Evolutionary conservation across 1,140 invertebrate species (phyloP).

Genomic region (Drosophila quadrilineata): DNA sequence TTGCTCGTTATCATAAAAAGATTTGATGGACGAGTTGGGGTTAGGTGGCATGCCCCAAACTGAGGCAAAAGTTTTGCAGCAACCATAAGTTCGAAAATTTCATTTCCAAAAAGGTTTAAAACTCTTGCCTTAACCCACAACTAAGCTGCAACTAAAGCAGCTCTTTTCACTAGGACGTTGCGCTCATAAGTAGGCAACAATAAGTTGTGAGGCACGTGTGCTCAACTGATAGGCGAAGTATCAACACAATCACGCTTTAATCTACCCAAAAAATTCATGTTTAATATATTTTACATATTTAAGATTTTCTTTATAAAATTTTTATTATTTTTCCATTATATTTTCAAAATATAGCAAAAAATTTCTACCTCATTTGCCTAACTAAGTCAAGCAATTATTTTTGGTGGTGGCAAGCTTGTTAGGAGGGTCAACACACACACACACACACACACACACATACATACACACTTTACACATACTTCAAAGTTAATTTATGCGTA

Average conservation of each 20-base stretch:
- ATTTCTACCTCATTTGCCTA: too few species aligned
- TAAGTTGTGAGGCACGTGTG: too few species aligned
- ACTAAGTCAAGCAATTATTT: too few species aligned
- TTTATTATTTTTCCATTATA: too few species aligned
- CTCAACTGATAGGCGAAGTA: too few species aligned
- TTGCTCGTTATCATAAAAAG: slow-evolving; percentile 67
- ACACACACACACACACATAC: background rate
- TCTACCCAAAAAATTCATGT: too few species aligned
- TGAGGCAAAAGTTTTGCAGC: background rate
- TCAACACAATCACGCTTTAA: too few species aligned
- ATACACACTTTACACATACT: slow-evolving; percentile 6
- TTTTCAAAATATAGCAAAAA: too few species aligned
- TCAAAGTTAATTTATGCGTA: slow-evolving; percentile 46
- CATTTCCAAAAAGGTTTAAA: slow-evolving; percentile 7
- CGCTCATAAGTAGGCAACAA: slow-evolving; percentile 20
- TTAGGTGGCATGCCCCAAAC: slow-evolving; percentile 11
- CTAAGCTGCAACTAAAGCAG: background rate
- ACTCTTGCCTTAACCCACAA: background rate
- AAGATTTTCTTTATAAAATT: too few species aligned
- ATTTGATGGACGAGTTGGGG: slow-evolving; percentile 69
- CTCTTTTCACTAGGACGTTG: background rate
- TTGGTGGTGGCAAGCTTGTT: too few species aligned
- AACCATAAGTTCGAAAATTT: slow-evolving; percentile 23
- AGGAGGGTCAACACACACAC: too few species aligned
- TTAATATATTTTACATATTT: too few species aligned